Conservation (phyloP, 2,797 vertebrate genomes). For the Botia almorhae region DNA sequence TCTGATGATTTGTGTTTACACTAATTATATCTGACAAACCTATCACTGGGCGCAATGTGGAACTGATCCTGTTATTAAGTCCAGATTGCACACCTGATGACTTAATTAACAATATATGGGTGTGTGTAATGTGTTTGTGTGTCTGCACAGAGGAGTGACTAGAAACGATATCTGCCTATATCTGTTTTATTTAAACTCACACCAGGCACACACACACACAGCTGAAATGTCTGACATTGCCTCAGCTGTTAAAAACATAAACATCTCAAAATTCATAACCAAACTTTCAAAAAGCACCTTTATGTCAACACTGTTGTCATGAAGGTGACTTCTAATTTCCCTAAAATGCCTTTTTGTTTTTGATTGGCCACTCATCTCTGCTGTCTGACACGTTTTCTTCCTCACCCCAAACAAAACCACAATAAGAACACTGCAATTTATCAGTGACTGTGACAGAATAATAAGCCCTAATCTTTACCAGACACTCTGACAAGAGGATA, state of each 20-base stretch:
- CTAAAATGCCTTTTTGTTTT: slow-evolving; percentile 4
- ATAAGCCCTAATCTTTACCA: slow-evolving; percentile 26
- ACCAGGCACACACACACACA: too few relatives aligned
- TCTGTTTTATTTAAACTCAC: slow-evolving; percentile 7
- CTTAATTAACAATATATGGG: slow-evolving; percentile 27
- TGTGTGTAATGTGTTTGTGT: neutral
- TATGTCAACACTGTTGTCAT: neutral
- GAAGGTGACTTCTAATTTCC: slow-evolving; percentile 12
- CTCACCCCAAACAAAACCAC: neutral
- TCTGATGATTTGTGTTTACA: slow-evolving; percentile 31
- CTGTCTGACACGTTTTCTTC: neutral
- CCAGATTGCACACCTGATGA: neutral
- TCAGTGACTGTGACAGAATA: slow-evolving; percentile 25
- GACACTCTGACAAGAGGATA: slow-evolving; percentile 16
- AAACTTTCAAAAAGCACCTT: neutral
- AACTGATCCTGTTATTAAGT: slow-evolving; percentile 25
- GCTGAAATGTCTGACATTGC: neutral
- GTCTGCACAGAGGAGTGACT: neutral
- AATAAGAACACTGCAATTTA: slow-evolving; percentile 13
- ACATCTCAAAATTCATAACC: neutral
- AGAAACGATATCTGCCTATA: neutral
- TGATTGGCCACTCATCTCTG: neutral
- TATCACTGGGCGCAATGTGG: slow-evolving; percentile 9
- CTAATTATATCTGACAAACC: slow-evolving; percentile 39
- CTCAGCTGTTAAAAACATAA: neutral